phyloP scores from a whole-genome alignment of 2,888 invertebrate species.

The Thecophora atra region DNA sequence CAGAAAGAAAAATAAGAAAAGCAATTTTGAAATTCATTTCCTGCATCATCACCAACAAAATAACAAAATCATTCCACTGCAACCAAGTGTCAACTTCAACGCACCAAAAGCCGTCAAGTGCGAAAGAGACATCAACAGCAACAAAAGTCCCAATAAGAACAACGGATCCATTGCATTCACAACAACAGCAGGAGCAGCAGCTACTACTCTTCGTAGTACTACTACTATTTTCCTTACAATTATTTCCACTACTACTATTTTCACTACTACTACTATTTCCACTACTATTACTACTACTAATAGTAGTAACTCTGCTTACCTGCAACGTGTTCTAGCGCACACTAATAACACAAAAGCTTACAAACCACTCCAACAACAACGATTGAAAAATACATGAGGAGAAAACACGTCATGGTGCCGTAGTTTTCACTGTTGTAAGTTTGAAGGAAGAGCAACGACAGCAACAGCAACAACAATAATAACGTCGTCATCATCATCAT shows the following conservation, averaged over 20 bases:
- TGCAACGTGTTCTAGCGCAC: too few species aligned
- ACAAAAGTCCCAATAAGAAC: neutral
- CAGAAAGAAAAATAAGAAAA: neutral
- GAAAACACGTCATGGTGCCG: conserved; percentile 38
- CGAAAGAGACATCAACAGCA: neutral
- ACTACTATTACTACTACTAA: too few species aligned
- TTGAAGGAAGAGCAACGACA: conserved; percentile 5
- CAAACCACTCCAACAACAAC: neutral
- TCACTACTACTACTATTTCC: too few species aligned
- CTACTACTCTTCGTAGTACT: too few species aligned
- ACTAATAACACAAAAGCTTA: too few species aligned
- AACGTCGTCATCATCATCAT: conserved; percentile 16
- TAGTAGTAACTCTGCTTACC: too few species aligned
- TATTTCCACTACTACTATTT: too few species aligned
- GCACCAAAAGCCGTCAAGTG: neutral
- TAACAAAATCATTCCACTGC: neutral
- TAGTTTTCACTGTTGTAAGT: conserved; percentile 31
- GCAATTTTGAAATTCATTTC: neutral
- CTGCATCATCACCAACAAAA: too few species aligned
- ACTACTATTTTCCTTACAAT: too few species aligned
- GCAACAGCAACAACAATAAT: conserved; percentile 19
- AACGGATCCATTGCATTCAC: neutral
- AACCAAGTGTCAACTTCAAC: neutral
- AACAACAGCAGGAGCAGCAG: neutral
- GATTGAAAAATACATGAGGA: conserved; percentile 13